phyloP scores from a whole-genome alignment of 2,888 invertebrate genomes.

The Choristoneura rosaceana region DNA sequence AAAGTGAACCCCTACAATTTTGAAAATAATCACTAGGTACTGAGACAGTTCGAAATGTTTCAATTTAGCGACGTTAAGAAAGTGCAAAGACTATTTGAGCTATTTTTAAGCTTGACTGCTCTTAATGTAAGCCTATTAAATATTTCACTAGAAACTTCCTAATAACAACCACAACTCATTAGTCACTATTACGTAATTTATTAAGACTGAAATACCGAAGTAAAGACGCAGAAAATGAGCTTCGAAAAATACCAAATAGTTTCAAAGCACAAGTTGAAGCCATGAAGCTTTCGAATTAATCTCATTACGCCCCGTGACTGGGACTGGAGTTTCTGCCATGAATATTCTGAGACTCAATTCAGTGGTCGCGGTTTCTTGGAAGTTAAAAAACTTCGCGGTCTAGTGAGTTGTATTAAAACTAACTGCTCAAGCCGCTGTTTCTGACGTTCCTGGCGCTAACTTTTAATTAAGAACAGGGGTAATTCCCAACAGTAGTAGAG shows the following conservation, averaged over 20 bases:
- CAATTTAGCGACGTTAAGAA: too few species aligned
- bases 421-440: constrained; percentile 14
- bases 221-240: not conserved
- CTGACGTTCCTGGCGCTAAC: not conserved
- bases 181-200: not conserved
- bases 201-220: not conserved
- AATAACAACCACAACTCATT: not conserved
- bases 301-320: constrained; percentile 34
- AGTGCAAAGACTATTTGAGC: too few species aligned
- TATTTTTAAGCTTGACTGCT: too few species aligned
- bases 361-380: constrained; percentile 30
- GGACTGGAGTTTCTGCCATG: constrained; percentile 26
- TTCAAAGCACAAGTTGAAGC: constrained; percentile 33
- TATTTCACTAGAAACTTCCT: not conserved
- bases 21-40: too few species aligned
- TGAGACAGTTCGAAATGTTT: too few species aligned
- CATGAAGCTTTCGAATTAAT: constrained; percentile 29
- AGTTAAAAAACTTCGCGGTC: constrained; percentile 36
- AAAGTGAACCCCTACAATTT: too few species aligned
- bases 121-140: too few species aligned
- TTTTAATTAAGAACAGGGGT: constrained; percentile 1
- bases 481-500: too few species aligned
- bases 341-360: constrained; percentile 29
- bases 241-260: constrained; percentile 10
- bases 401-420: constrained; percentile 28